Evolutionary conservation across 2,113 vertebrate species (phyloP).

Genomic region (Trachemys scripta): DNA sequence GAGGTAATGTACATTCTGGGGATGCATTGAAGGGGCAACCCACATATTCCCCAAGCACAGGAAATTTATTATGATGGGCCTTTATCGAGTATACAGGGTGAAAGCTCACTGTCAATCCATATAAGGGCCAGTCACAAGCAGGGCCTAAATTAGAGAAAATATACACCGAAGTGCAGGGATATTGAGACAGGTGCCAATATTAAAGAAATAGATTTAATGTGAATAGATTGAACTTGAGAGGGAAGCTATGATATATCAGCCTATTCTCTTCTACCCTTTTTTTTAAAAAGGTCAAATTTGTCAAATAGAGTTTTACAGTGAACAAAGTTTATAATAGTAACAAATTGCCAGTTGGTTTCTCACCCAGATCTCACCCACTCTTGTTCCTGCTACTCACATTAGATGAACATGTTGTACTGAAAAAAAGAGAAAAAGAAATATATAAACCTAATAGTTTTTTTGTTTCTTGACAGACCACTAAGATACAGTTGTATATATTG

Average conservation of each 20-base stretch:
- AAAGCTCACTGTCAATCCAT: not conserved
- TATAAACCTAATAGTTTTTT: not conserved
- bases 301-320: not conserved
- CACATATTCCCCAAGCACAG: not conserved
- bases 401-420: not conserved
- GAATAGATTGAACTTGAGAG: no score
- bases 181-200: not conserved
- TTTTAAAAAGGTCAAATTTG: not conserved
- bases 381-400: not conserved
- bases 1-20: not conserved
- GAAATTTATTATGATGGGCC: not conserved
- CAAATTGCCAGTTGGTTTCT: not conserved
- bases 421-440: not conserved
- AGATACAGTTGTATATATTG: not conserved
- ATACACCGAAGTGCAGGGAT: not conserved
- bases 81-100: not conserved
- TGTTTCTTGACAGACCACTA: not conserved
- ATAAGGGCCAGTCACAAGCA: not conserved
- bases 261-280: not conserved
- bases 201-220: not conserved
- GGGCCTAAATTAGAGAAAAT: not conserved
- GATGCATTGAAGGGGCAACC: not conserved
- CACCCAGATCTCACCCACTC: not conserved
- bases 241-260: not conserved
- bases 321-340: not conserved